Conservation (phyloP, 2,888 invertebrate genomes). For the Clunio marinus region DNA sequence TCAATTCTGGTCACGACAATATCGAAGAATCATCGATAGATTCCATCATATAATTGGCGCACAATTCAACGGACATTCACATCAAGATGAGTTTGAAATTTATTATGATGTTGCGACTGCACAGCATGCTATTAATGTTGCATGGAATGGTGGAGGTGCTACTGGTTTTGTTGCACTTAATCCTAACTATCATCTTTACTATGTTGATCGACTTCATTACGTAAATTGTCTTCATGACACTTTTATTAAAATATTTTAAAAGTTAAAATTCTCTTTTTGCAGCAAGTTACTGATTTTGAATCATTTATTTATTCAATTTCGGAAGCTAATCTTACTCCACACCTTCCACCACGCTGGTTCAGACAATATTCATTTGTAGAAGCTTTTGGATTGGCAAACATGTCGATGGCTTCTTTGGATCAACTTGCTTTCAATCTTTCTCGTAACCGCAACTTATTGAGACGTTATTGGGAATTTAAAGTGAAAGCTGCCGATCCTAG, state of each 20-base stretch:
- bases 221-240: slow-evolving; percentile 50
- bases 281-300: slow-evolving; percentile 64
- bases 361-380: slow-evolving; percentile 71
- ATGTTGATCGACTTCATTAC: slow-evolving; percentile 58
- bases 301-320: slow-evolving; percentile 73
- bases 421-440: slow-evolving; percentile 59
- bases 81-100: slow-evolving; percentile 68
- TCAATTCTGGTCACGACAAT: slow-evolving; percentile 68
- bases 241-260: slow-evolving; percentile 16
- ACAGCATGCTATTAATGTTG: slow-evolving; percentile 42
- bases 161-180: slow-evolving; percentile 71
- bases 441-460: slow-evolving; percentile 43
- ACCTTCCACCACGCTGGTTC: slow-evolving; percentile 63
- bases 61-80: slow-evolving; percentile 80
- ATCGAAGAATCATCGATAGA: slow-evolving; percentile 63
- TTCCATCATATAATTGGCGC: slow-evolving; percentile 70
- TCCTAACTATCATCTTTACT: slow-evolving; percentile 74
- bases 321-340: slow-evolving; percentile 61
- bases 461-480: slow-evolving; percentile 45
- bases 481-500: slow-evolving; percentile 45
- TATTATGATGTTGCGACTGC: slow-evolving; percentile 58
- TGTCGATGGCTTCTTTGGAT: slow-evolving; percentile 61
- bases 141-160: slow-evolving; percentile 69
- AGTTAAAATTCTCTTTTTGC: slow-evolving; percentile 39
- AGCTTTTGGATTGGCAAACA: slow-evolving; percentile 58